Evolutionary conservation across 1,140 invertebrate species (phyloP), one percentile per base, ranked within the genome.

Genomic region (Mercenaria mercenaria): DNA sequence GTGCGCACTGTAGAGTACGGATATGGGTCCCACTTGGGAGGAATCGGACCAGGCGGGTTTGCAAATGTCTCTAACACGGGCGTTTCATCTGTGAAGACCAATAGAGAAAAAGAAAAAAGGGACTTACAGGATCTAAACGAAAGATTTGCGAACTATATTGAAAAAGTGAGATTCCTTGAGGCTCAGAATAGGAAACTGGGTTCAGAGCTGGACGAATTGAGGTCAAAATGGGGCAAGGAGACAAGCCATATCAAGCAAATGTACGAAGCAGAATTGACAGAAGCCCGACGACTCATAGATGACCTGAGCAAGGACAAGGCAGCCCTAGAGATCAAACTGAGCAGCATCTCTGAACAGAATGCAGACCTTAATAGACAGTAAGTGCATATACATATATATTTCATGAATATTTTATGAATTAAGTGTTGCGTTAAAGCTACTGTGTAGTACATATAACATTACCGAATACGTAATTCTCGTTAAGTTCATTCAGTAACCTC

Each of bases 101-200:
- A 91, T 41, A 93, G 96, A 20, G 96, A 96, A 91, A 95, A 95
- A 83, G 96, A 96, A 91, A 96, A 96, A 94, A 96, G 96, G 90
- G 96, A 96, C 77, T 95, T 97, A 94, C 95, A 95, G 87, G 96
- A 96, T 81, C 91, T 97, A 88, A 97, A 97, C 91, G 96, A 96
- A 91, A 94, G 96, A 67, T 95, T 97, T 83, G 96, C 96, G 84
- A 93, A 91, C 89, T 97, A 97, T 93, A 97, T 97, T 89, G 96
- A 97, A 94, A 96, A 96, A 89, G 96, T 96, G n/a, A 95, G 96
- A 61, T 97, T 96, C 89, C 93, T 97, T 29, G 96, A 97, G 86
- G 96, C 96, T 29, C 96, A 96, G 90, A 96, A 96, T 92, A 94
- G 96, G 82, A 96, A 96, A 87, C 91, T 97, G 47, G 96, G 95